Base-by-base conservation (phyloP, 2,888 invertebrate species). In the Spicauda simplicius region DNA sequence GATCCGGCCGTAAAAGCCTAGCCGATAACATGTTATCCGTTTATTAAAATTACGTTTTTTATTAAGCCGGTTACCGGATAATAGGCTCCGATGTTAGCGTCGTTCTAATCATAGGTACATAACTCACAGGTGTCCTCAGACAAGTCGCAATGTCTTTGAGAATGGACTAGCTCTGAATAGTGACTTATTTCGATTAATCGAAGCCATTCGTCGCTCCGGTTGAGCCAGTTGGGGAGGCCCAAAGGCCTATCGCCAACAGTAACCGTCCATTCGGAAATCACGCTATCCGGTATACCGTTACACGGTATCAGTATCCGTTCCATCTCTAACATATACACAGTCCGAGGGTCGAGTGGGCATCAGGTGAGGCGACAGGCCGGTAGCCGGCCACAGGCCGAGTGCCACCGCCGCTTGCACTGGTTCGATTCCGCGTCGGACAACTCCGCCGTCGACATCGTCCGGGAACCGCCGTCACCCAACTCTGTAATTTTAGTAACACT, bases 331-430 rank as follows among this genome's bases (percentile, higher is more conserved):
- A 48, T 48, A 48, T 25, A 25, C 25, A 25, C 16, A 48, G 14
- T 25, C 25, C 25, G 25, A n/a, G n/a, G n/a, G 25, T 25, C 16
- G 1, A 3, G 16, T n/a, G 48, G 48, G 16, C 48, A 48, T 91
- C 91, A 92, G 76, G 91, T 90, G 78, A 92, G 90, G 8, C 90
- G 85, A 76, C 92, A 93, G 0, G 89, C 83, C 0, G 91, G 91
- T 71, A 92, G 81, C 3, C 92, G 88, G 54, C 90, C 92, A 80
- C 93, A 93, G 0, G 91, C 88, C 2, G 91, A 91, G 75, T 91
- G 91, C 93, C 93, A 93, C 62, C 92, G 87, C 0, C 86, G 84
- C 79, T 93, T 93, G 76, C 86, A 86, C 1, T 81, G 85, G 20
- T 82, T 77, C 11, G 90, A 89, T 50, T 83, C 88, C 19, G 82